These are phyloP conservation scores for Cydia pomonella DNA, from an alignment of 1,140 invertebrate genomes.

Conservation along the genomic window DNA sequence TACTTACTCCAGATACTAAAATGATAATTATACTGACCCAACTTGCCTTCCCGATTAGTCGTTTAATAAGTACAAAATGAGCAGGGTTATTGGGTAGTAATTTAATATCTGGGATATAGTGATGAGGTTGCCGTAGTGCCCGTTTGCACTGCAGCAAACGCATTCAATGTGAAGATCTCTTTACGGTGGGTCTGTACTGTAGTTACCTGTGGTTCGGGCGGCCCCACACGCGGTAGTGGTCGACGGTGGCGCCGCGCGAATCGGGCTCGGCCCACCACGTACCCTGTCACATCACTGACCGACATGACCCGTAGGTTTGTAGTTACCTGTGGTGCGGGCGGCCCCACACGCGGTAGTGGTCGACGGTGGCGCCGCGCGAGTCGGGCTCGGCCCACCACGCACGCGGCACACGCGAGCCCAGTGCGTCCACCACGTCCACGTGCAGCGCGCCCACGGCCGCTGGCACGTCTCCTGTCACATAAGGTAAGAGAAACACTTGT, in stretches of 20 bases:
- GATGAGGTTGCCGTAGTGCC: too few species aligned
- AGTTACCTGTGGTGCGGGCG: constrained; percentile 32
- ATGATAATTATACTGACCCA: too few species aligned
- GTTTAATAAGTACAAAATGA: too few species aligned
- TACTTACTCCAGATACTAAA: too few species aligned
- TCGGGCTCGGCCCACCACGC: constrained; percentile 70
- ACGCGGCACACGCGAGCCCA: constrained; percentile 60
- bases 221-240: constrained; percentile 38
- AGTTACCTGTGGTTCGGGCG: constrained; percentile 33
- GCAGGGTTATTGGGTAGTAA: too few species aligned
- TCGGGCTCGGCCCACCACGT: constrained; percentile 70
- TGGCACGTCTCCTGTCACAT: constrained; percentile 63
- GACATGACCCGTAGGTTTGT: too few species aligned
- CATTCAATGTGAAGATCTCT: too few species aligned
- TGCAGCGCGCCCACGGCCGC: constrained; percentile 57
- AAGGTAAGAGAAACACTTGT: too few species aligned
- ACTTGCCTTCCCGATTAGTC: too few species aligned
- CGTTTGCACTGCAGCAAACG: too few species aligned
- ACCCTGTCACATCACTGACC: too few species aligned
- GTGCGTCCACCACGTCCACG: constrained; percentile 58
- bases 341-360: constrained; percentile 38
- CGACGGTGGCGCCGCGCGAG: constrained; percentile 38
- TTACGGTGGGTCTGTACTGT: not conserved
- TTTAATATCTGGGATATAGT: too few species aligned
- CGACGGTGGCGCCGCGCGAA: constrained; percentile 38